Evolutionary conservation across 2,888 invertebrate genomes (phyloP).

Genomic region (Malthinus seriepunctatus): DNA sequence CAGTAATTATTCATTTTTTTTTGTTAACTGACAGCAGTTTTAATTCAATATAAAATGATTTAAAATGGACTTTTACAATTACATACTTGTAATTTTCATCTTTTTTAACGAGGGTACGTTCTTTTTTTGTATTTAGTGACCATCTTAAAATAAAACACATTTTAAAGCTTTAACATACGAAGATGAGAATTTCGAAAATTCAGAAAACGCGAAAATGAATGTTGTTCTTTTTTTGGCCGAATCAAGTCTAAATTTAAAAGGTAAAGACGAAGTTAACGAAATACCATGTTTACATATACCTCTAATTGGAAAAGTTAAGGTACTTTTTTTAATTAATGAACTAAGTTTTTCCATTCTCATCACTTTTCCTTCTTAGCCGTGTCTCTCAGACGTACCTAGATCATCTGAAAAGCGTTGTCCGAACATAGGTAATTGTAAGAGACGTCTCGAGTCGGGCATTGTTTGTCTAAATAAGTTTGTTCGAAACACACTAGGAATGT

Average conservation of each 20-base stretch:
- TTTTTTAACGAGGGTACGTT: not conserved
- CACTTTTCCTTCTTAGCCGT: not conserved
- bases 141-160: not conserved
- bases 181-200: too few relatives aligned
- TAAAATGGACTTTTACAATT: not conserved
- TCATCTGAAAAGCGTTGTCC: not conserved
- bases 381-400: not conserved
- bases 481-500: constrained; percentile 10
- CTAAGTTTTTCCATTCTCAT: too few relatives aligned
- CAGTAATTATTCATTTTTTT: too few relatives aligned
- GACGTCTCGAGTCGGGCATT: constrained; percentile 9
- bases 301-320: constrained; percentile 7
- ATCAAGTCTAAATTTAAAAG: not conserved
- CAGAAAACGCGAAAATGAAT: not conserved
- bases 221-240: constrained; percentile 9
- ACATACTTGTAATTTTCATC: not conserved
- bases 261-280: not conserved
- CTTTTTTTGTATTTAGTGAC: not conserved
- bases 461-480: constrained; percentile 11
- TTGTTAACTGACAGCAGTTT: not conserved
- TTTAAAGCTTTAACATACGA: too few relatives aligned
- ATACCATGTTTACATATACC: constrained; percentile 8
- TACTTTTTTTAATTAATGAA: not conserved
- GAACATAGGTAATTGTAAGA: constrained; percentile 8
- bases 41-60: not conserved